A percentile compares a stretch with the other conserved stretches of the same genome.
Conservation (phyloP, 2,797 vertebrate genomes). For the Premnoplex brunnescens region DNA sequence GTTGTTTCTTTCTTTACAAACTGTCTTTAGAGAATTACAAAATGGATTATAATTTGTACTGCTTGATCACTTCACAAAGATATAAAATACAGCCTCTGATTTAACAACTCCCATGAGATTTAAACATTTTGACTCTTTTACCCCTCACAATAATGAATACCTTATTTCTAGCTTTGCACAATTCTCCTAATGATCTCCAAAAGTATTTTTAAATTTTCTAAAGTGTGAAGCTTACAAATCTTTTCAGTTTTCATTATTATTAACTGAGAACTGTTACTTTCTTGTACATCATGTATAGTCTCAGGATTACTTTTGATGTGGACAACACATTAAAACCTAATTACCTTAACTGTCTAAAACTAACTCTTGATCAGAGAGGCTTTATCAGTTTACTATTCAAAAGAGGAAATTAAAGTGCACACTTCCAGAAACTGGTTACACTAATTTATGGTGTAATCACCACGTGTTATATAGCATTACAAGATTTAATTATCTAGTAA, state of each 20-base stretch:
- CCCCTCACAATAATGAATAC: background rate
- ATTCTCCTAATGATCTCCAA: background rate
- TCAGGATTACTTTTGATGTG: background rate
- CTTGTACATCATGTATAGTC: background rate
- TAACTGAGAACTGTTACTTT: background rate
- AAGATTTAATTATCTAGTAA: background rate
- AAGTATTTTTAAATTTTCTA: background rate
- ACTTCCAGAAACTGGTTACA: constrained; percentile 9
- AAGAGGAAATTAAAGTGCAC: constrained; percentile 34
- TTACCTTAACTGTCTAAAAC: constrained; percentile 2
- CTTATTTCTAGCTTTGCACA: background rate
- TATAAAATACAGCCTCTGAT: background rate
- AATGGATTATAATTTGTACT: background rate
- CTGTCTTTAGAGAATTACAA: background rate
- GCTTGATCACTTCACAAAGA: background rate
- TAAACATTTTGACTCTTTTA: background rate
- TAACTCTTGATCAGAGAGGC: background rate
- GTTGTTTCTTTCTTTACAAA: background rate
- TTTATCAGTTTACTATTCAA: background rate
- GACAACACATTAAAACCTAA: background rate
- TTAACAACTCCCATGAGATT: background rate
- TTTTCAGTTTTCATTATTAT: background rate
- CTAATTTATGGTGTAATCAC: background rate
- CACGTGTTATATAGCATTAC: background rate
- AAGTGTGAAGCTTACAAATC: background rate